A percentile compares a stretch with the other conserved stretches of the same genome.
Conservation (phyloP, 2,888 invertebrate genomes). For the Colletes collaris region DNA sequence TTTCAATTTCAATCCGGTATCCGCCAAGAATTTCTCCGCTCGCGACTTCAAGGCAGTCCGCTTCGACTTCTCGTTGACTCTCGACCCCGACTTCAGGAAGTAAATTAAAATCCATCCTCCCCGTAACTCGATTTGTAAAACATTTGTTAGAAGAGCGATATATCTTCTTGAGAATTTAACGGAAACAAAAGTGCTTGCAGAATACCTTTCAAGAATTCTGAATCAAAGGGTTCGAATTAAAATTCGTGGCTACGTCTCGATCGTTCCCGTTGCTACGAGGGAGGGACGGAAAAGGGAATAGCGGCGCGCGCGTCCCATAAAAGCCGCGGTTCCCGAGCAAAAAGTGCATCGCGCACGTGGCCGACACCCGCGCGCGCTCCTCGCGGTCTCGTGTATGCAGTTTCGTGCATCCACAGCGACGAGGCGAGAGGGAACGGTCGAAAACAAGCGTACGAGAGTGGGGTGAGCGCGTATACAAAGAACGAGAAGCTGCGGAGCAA, state of each 20-base stretch:
- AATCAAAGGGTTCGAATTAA: no score
- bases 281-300: slow-evolving; percentile 46
- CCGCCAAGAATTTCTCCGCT: not conserved
- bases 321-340: slow-evolving; percentile 65
- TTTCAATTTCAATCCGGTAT: slow-evolving; percentile 1
- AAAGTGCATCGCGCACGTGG: slow-evolving; percentile 80
- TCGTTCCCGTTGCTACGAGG: not conserved
- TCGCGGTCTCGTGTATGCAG: slow-evolving; percentile 58
- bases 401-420: slow-evolving; percentile 35
- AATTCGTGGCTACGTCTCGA: not conserved
- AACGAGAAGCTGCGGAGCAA: slow-evolving; percentile 11
- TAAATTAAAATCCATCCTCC: no score
- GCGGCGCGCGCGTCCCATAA: slow-evolving; percentile 53
- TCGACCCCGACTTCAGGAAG: not conserved
- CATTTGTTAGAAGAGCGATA: no score
- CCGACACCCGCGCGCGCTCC: slow-evolving; percentile 77
- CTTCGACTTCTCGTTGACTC: not conserved
- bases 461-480: slow-evolving; percentile 29
- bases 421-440: slow-evolving; percentile 8
- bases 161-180: no score
- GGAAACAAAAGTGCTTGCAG: no score
- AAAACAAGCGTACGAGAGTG: not conserved
- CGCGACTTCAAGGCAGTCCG: not conserved
- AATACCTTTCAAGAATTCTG: not conserved
- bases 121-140: no score